Evolutionary conservation across 2,113 vertebrate species (phyloP).

Genomic region (Gulo gulo): DNA sequence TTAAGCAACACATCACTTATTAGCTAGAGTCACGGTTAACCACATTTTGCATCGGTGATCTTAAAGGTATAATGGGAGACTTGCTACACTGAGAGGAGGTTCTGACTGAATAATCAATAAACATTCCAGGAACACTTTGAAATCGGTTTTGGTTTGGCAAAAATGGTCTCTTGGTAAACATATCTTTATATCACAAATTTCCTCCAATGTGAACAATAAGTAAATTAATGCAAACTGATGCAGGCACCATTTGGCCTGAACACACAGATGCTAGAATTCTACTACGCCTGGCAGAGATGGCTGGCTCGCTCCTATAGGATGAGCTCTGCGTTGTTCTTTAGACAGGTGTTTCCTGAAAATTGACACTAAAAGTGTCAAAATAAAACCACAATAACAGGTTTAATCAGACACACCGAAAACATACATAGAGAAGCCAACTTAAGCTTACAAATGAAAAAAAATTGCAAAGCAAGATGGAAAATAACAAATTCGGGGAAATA

Average conservation of each 20-base stretch:
- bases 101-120: background rate
- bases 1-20: background rate
- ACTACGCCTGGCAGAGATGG: constrained; percentile 33
- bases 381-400: constrained; percentile 68
- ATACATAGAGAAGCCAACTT: constrained; percentile 12
- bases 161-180: background rate
- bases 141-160: background rate
- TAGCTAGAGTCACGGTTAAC: background rate
- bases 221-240: constrained; percentile 41
- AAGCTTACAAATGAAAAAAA: background rate
- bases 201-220: background rate
- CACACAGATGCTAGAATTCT: constrained; percentile 40
- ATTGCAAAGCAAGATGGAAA: constrained; percentile 52
- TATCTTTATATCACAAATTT: constrained; percentile 13
- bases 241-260: constrained; percentile 31
- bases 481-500: constrained; percentile 61
- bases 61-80: background rate
- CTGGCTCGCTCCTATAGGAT: background rate
- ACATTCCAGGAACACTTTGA: background rate
- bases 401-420: constrained; percentile 54
- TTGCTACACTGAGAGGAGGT: background rate
- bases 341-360: constrained; percentile 69
- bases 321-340: constrained; percentile 30
- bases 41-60: background rate
- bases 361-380: constrained; percentile 67